A percentile compares a stretch with the other conserved stretches of the same genome.
Evolutionary conservation across 2,113 vertebrate species (phyloP).

Genomic region (Daphoenositta chrysoptera): DNA sequence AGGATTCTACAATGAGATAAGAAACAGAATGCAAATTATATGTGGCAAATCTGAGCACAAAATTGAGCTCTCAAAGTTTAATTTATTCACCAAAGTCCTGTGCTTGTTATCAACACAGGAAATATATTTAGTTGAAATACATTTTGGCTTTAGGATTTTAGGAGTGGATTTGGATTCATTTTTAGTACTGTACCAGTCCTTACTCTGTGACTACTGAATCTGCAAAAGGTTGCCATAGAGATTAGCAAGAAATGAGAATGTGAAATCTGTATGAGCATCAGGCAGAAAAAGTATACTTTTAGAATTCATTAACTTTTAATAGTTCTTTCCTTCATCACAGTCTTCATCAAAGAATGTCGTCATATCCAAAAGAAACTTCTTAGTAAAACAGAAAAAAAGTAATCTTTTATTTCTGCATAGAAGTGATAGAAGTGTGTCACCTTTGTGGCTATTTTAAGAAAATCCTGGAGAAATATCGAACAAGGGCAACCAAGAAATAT

Average conservation of each 20-base stretch:
- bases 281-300: neutral
- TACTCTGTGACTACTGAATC: neutral
- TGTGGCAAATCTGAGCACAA: neutral
- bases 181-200: neutral
- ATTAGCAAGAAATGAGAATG: neutral
- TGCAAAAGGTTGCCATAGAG: neutral
- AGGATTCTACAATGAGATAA: neutral
- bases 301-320: neutral
- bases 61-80: neutral
- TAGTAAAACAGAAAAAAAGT: neutral
- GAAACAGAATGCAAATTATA: neutral
- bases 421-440: neutral
- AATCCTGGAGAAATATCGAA: neutral
- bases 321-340: neutral
- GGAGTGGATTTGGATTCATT: neutral
- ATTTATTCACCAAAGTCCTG: neutral
- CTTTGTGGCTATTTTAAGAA: neutral
- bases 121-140: neutral
- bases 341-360: neutral
- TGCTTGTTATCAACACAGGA: neutral
- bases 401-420: neutral
- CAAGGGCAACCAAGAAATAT: neutral
- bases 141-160: neutral
- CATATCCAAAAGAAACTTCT: neutral
- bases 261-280: neutral